Base-by-base conservation (phyloP, 2,113 vertebrate species). In the Triplophysa rosa region DNA sequence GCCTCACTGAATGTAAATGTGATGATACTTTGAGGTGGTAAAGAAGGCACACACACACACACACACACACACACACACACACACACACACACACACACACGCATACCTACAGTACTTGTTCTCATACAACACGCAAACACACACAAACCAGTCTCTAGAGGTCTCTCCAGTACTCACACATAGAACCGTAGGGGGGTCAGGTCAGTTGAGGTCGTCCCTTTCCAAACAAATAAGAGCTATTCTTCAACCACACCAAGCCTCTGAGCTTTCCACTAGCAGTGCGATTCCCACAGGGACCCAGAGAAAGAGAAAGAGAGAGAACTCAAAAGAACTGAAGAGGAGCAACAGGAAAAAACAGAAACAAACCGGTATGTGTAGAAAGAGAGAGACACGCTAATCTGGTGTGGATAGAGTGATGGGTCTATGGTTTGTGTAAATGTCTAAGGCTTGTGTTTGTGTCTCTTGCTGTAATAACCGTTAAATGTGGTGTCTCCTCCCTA, bases 381-480 rank as follows among this genome's bases (percentile, higher is more conserved):
- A 70, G 37, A 75, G 14, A 24, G 45, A 65, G 54, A 77, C 54
- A 67, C 8, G 37, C 12, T 47, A 63, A 72, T 71, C 59, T 19
- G 61, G 3, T 72, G 64, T 72, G 77, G 82, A 83, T 81, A 80
- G 67, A 79, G 85, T 24, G 75, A 76, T 87, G 80, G 83, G 49
- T 58, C 68, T 80, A 83, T 71, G 87, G 83, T 81, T 9, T 3
- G 56, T 70, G 80, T 83, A 84, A 85, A 89, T 78, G 65, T 37
- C 72, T 84, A 87, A 81, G 68, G 47, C 40, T 2, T 6, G 49
- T 85, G 83, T 85, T 88, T 87, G 67, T 67, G 83, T 89, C 84
- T 85, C 82, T 54, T 83, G 78, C 49, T 78, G 65, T 45, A 85
- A 72, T 61, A 75, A 26, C 82, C 68, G 64, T 84, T 85, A 61